Evolutionary conservation across 1,140 invertebrate genomes (phyloP).

Genomic region (Plectus sambesii): DNA sequence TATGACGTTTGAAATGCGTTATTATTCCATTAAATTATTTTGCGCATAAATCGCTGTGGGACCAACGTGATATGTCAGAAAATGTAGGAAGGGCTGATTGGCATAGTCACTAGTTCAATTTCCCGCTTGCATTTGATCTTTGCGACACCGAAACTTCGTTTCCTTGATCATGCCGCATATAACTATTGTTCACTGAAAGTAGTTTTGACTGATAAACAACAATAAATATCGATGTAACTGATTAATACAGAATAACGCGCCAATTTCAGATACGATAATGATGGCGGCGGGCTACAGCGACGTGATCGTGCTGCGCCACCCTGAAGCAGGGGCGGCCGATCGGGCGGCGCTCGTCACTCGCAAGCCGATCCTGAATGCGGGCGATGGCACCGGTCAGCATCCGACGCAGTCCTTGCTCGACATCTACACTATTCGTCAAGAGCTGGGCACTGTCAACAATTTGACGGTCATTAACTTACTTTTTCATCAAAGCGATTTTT

Average conservation of each 20-base stretch:
- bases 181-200: neutral
- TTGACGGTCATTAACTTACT: conserved; percentile 68
- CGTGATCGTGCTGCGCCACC: conserved; percentile 83
- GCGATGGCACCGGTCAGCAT: conserved; percentile 94
- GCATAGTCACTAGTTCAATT: no score
- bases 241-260: no score
- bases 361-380: conserved; percentile 77
- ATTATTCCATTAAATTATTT: conserved; percentile 5
- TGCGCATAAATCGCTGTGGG: conserved; percentile 8
- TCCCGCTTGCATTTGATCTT: no score
- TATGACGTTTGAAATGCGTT: neutral
- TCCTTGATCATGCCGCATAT: no score
- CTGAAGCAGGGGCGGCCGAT: conserved; percentile 72
- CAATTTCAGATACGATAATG: conserved; percentile 57
- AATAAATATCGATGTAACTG: conserved; percentile 63
- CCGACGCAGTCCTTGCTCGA: conserved; percentile 94
- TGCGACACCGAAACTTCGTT: no score
- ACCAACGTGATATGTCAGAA: no score
- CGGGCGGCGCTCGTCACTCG: conserved; percentile 21
- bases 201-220: conserved; percentile 4
- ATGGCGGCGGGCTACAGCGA: conserved; percentile 62
- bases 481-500: no score
- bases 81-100: no score
- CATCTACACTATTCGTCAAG: conserved; percentile 83
- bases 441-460: conserved; percentile 94